Conservation (phyloP, 2,797 vertebrate genomes). For the Bradypodion ventrale region DNA sequence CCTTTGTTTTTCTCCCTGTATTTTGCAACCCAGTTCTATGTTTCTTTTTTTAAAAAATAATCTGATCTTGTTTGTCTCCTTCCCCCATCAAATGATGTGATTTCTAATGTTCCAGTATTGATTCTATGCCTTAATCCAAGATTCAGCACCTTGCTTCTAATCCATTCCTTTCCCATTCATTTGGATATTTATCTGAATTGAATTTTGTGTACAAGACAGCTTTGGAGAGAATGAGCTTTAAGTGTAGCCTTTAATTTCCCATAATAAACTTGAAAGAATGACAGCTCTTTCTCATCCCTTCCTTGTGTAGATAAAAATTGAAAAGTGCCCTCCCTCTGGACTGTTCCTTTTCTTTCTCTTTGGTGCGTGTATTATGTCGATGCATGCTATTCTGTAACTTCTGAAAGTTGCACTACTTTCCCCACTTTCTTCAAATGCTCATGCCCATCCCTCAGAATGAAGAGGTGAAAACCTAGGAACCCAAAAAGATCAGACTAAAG, state of each 20-base stretch:
- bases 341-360: slow-evolving; percentile 11
- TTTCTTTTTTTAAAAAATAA: background rate
- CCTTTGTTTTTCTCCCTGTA: background rate
- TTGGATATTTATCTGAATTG: background rate
- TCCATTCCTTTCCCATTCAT: slow-evolving; percentile 6
- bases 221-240: background rate
- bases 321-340: background rate
- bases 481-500: background rate
- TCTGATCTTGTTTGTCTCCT: background rate
- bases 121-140: slow-evolving; percentile 1
- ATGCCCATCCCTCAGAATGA: background rate
- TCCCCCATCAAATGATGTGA: background rate
- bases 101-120: slow-evolving; percentile 19
- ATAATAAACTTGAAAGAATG: slow-evolving; percentile 8
- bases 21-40: background rate
- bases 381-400: background rate
- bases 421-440: background rate
- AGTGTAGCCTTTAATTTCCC: slow-evolving; percentile 24
- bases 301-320: background rate
- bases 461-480: background rate
- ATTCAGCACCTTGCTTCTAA: background rate
- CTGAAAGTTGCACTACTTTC: background rate
- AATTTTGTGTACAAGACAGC: background rate
- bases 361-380: slow-evolving; percentile 17
- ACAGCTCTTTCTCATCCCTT: slow-evolving; percentile 11